These are phyloP conservation scores for Corythornis vintsioides DNA, from an alignment of 2,113 vertebrate genomes.

Conservation along the genomic window DNA sequence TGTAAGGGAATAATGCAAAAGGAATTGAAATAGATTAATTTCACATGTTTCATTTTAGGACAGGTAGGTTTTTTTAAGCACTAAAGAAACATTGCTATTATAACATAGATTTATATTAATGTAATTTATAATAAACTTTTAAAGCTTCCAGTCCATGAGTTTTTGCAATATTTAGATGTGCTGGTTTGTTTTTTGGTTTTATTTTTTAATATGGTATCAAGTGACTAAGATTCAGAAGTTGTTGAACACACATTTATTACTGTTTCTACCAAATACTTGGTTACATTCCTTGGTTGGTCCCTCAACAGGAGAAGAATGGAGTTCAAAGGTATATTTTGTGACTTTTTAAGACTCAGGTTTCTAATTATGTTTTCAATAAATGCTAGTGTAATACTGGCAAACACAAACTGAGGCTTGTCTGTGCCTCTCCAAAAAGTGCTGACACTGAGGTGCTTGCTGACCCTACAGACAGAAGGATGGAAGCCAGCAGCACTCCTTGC, in stretches of 20 bases:
- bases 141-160: neutral
- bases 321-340: neutral
- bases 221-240: neutral
- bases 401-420: neutral
- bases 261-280: neutral
- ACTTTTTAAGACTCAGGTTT: neutral
- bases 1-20: slow-evolving; percentile 60
- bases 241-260: neutral
- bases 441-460: neutral
- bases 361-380: neutral
- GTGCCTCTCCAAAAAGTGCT: neutral
- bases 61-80: slow-evolving; percentile 49
- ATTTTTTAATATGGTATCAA: neutral
- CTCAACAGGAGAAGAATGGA: neutral
- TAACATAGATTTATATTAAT: neutral
- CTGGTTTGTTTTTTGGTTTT: neutral
- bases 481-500: neutral
- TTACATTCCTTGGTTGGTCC: neutral
- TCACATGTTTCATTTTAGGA: slow-evolving; percentile 73
- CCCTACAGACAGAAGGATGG: neutral
- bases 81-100: neutral
- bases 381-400: neutral
- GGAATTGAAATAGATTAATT: slow-evolving; percentile 71
- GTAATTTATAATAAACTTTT: slow-evolving; percentile 4
- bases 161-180: neutral